Evolutionary conservation across 2,797 vertebrate genomes (phyloP).

Genomic region (Strix occidentalis): DNA sequence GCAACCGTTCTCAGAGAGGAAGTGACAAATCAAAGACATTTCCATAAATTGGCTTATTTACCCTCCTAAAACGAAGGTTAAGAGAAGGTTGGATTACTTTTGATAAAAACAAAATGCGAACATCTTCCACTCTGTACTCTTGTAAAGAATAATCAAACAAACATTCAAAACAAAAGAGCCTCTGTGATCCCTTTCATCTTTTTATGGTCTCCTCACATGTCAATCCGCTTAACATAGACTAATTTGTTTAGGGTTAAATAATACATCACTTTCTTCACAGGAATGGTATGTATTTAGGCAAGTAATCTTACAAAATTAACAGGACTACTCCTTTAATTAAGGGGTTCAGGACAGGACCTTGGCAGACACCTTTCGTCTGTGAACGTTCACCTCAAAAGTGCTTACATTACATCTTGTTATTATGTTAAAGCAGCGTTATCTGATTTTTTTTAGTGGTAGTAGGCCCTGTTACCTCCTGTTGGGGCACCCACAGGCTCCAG

Average conservation of each 20-base stretch:
- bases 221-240: not conserved
- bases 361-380: not conserved
- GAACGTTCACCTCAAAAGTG: not conserved
- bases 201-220: not conserved
- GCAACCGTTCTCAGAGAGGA: not conserved
- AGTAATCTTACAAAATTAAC: not conserved
- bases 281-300: not conserved
- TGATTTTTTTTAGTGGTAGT: not conserved
- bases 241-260: constrained; percentile 4
- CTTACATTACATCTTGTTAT: not conserved
- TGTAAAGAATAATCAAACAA: not conserved
- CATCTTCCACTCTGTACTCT: not conserved
- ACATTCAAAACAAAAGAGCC: not conserved
- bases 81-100: not conserved
- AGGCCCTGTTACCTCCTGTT: not conserved
- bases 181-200: not conserved
- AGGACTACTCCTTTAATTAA: not conserved
- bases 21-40: not conserved
- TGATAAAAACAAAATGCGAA: not conserved
- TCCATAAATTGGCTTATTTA: not conserved
- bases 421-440: not conserved
- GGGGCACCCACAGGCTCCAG: not conserved
- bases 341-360: not conserved
- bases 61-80: not conserved
- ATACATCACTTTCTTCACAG: not conserved